Evolutionary conservation across 92 coral and sea anemone species (phyloP).

Genomic region (Isaurus tuberculatus): DNA sequence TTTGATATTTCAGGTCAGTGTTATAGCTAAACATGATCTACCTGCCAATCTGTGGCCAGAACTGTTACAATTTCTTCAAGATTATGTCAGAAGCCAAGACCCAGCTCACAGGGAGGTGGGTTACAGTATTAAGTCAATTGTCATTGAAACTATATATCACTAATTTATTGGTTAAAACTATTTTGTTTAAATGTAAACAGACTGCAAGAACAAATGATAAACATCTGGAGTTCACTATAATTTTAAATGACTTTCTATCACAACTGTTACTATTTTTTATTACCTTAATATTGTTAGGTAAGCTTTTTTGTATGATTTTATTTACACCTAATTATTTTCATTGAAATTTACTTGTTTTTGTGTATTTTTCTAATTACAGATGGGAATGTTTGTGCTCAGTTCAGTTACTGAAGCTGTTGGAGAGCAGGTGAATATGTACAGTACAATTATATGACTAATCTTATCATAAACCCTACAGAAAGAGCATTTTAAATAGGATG

Average conservation of each 20-base stretch:
- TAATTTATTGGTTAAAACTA: too few species aligned
- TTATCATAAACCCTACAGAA: not conserved
- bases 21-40: slow-evolving; percentile 90
- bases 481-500: too few species aligned
- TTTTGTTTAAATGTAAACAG: too few species aligned
- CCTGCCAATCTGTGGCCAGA: slow-evolving; percentile 98
- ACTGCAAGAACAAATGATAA: too few species aligned
- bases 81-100: slow-evolving; percentile 80
- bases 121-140: too few species aligned
- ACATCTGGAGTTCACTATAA: too few species aligned
- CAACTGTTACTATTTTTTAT: too few species aligned
- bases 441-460: not conserved
- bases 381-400: slow-evolving; percentile 98
- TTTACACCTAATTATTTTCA: not conserved
- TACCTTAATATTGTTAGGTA: too few species aligned
- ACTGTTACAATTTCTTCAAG: slow-evolving; percentile 83
- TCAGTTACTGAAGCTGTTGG: slow-evolving; percentile 94
- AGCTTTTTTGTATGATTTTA: not conserved
- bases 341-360: too few species aligned
- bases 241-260: too few species aligned
- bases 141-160: too few species aligned
- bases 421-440: slow-evolving; percentile 68
- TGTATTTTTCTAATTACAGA: slow-evolving; percentile 59
- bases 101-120: slow-evolving; percentile 90
- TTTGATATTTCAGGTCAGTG: slow-evolving; percentile 83